Evolutionary conservation across 2,797 vertebrate species (phyloP).

Genomic region (Oreonectes daqikongensis): DNA sequence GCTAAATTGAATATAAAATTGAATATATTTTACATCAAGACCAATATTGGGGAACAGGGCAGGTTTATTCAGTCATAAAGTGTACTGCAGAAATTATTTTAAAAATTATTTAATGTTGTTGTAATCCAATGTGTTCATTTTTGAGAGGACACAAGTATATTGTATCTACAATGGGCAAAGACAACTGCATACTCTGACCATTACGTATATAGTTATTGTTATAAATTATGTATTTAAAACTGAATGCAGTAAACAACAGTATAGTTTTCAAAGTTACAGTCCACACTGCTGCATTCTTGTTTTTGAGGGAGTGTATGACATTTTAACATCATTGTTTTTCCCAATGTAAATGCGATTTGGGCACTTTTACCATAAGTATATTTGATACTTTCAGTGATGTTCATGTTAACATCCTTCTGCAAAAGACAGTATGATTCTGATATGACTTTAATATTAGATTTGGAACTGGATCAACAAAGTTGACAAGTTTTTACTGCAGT

Average conservation of each 20-base stretch:
- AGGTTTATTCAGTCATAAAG: constrained; percentile 31
- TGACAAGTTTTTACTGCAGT: background rate
- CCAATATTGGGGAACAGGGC: constrained; percentile 36
- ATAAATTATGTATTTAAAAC: constrained; percentile 37
- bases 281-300: constrained; percentile 8
- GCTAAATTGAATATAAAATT: constrained; percentile 33
- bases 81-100: constrained; percentile 45
- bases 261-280: constrained; percentile 12
- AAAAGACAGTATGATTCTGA: background rate
- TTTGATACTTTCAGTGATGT: background rate
- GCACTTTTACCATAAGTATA: constrained; percentile 17
- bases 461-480: background rate
- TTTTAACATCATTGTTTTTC: constrained; percentile 15
- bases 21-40: constrained; percentile 9
- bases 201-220: constrained; percentile 1
- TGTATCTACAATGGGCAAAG: constrained; percentile 27
- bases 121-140: constrained; percentile 37
- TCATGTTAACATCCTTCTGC: background rate
- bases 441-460: background rate
- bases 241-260: constrained; percentile 1
- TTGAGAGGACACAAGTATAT: constrained; percentile 24
- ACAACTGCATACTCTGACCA: constrained; percentile 12
- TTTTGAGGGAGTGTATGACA: constrained; percentile 28
- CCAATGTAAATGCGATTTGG: constrained; percentile 13
- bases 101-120: constrained; percentile 12